Evolutionary conservation across 2,888 invertebrate genomes (phyloP), one percentile per base, ranked within the genome.

Genomic region (Rhynchonema sp.): DNA sequence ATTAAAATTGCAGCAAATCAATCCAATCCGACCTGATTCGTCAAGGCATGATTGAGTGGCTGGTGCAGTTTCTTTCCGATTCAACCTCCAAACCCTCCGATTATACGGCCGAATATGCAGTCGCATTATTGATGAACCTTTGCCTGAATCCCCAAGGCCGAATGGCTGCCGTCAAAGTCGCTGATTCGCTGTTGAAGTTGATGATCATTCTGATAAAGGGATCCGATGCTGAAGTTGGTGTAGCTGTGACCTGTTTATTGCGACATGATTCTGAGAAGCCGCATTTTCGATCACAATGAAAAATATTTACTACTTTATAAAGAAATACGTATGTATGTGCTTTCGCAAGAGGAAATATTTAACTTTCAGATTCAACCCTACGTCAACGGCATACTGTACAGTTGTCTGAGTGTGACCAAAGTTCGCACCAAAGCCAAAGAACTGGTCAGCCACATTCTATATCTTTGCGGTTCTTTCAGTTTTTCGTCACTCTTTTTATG

Each of bases 101-200:
- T 62, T 83, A 83, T 68, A 78, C 80, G 53, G 74, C 82, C 64
- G 82, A 83, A 68, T 83, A 82, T 67, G 77, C 80, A n/a, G 78
- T 80, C 13, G 83, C 83, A 2, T 74, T 84, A 20, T 74, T 83
- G 27, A 82, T 83, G 81, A 84, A 83, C 70, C 73, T 84, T 9
- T 82, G 82, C 64, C 74, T 83, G 46, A 78, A 82, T 65, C 75
- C 77, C 28, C 74, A 78, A 62, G 81, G 81, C 66, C 52, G 53
- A 22, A 1, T 13, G 29, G 57, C 57, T 25, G 59, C 59, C 56
- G 6, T 13, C 9, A 52, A 54, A 22, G n/a, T n/a, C 23, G 25
- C 59, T 6, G 30, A 57, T 26, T 23, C 54, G 28, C 56, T 60
- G 28, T 20, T 61, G 1, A 25, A 28, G 2, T 27, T 62, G 6